phyloP scores from a whole-genome alignment of 2,797 vertebrate species.

The Sebastes nivosus region DNA sequence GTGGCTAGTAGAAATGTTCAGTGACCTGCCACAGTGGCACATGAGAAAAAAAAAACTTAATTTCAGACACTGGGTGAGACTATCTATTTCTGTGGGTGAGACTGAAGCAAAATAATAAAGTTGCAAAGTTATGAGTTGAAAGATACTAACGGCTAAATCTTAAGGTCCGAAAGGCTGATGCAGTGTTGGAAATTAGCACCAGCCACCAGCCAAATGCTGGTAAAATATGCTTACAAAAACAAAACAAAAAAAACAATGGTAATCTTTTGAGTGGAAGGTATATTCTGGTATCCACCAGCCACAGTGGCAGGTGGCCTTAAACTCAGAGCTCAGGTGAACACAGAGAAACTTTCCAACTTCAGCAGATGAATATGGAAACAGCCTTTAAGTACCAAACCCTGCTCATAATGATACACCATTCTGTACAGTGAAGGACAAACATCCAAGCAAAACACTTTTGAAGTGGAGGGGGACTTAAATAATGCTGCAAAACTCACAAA shows the following conservation, averaged over 20 bases:
- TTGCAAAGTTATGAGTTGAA: not conserved
- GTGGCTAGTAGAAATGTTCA: no score
- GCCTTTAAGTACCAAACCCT: not conserved
- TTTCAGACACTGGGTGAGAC: no score
- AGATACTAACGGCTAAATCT: fast-evolving
- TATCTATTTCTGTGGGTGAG: not conserved
- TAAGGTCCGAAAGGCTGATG: no score
- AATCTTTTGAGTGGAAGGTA: no score
- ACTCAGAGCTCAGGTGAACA: not conserved
- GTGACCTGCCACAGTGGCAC: no score
- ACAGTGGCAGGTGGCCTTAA: not conserved
- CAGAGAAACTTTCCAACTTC: not conserved
- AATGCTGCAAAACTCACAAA: not conserved
- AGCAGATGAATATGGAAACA: not conserved
- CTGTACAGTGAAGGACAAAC: not conserved
- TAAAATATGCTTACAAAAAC: no score
- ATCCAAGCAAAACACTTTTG: not conserved
- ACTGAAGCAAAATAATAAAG: not conserved
- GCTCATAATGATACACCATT: not conserved
- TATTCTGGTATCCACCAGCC: no score
- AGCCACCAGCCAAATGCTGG: no score
- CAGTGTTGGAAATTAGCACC: no score
- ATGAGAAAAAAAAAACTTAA: no score
- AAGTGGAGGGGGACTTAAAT: not conserved
- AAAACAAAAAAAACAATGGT: no score